phyloP scores from a whole-genome alignment of 1,140 invertebrate species.

The Zophobas atratus region DNA sequence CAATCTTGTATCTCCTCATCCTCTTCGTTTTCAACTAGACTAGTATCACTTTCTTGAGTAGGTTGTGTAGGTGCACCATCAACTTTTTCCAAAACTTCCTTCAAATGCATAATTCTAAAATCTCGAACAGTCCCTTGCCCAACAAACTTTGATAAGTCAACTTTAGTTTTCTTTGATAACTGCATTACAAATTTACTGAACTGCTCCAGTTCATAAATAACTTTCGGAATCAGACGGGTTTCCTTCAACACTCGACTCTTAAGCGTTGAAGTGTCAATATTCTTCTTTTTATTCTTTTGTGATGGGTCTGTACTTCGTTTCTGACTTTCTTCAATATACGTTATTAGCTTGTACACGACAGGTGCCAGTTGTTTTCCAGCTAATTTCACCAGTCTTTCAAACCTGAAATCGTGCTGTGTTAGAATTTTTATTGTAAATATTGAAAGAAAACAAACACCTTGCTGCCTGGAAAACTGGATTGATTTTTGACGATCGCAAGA shows the following conservation, averaged over 20 bases:
- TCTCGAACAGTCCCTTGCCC: conserved; percentile 73
- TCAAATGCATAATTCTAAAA: conserved; percentile 70
- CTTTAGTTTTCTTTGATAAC: conserved; percentile 73
- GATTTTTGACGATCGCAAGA: conserved; percentile 65
- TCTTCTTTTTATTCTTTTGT: conserved; percentile 61
- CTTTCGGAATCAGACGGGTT: conserved; percentile 73
- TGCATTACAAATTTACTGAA: conserved; percentile 74
- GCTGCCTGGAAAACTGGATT: conserved; percentile 69
- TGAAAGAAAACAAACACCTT: conserved; percentile 62
- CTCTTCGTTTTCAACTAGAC: conserved; percentile 26
- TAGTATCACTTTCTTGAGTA: conserved; percentile 52
- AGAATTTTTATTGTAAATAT: background rate
- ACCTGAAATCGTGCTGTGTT: conserved; percentile 63
- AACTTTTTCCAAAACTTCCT: conserved; percentile 69
- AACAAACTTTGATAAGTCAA: conserved; percentile 71
- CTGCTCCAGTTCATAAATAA: conserved; percentile 74
- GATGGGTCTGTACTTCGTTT: conserved; percentile 64
- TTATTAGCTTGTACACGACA: conserved; percentile 72
- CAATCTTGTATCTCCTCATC: conserved; percentile 7
- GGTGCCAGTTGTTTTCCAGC: conserved; percentile 72
- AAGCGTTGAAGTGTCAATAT: conserved; percentile 66
- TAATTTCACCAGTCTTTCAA: conserved; percentile 73
- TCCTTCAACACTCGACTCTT: conserved; percentile 75
- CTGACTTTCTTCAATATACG: conserved; percentile 70
- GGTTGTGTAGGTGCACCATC: conserved; percentile 49